Evolutionary conservation across 2,113 vertebrate genomes (phyloP), one percentile per base, ranked within the genome.

Genomic region (Gadus chalcogrammus): DNA sequence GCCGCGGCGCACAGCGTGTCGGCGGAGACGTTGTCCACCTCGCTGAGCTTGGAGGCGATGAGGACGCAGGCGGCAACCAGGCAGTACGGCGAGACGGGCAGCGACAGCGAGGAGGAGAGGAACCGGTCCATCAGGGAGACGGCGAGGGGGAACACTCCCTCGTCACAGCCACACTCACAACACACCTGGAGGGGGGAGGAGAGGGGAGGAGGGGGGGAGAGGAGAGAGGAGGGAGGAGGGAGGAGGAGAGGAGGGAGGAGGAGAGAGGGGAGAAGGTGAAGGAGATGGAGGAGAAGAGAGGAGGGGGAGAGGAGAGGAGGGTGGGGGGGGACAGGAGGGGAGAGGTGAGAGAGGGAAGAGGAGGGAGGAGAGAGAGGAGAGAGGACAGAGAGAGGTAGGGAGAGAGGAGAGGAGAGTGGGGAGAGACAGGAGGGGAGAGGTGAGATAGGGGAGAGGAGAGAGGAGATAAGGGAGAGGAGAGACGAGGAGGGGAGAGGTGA

Each of bases 91-190:
- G 87, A 88, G 5, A 82, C 79, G 0, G 91, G 87, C 15, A 90
- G 60, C 2, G 91, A 82, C 65, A 92, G 70, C 0, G 89, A 81
- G 16, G 76, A 71, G 0, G 91, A 90, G 73, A 94, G 79, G 73
- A 88, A 93, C 13, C 92, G 73, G 74, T 94, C 93, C 86, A 94
- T 67, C 64, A 93, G 88, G 5, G 91, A 93, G 38, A 92, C 89
- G 3, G 90, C 83, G 70, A 92, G 79, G 0, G 93, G 91, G 73
- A 93, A 93, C 42, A 93, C 92, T 0, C 88, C 69, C 68, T 93
- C 91, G 6, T 90, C 90, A 38, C 92, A 93, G 48, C 86, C 77
- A 22, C 87, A 87, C 11, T 91, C 91, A 64, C 89, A 91, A 70
- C 93, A 93, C 27, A 93, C 93, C 93, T 94, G 67, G 48, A 0